Base-by-base conservation (phyloP, 2,113 vertebrate genomes). In the Neotoma lepida region DNA sequence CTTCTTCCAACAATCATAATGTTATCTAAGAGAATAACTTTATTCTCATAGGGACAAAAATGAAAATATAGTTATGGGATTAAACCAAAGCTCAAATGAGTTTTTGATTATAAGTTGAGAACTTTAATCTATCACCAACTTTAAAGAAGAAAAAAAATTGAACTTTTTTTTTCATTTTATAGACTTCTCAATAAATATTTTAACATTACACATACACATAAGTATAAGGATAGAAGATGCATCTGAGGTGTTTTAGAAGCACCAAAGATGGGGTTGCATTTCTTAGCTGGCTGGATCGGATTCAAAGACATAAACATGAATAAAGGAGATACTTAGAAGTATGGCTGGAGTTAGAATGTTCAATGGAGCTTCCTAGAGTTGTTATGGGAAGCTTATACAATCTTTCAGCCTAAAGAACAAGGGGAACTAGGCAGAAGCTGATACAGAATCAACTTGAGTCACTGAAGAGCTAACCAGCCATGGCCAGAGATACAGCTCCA, bases 11-110 rank as follows among this genome's bases (percentile, higher is more conserved):
- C 76, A 12, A 89, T 64, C 14, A 41, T 4, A n/a, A 30, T 80
- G 56, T 61, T 39, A 1, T 74, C 35, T 96, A 26, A 93, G 9
- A 93, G 58, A 91, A 90, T 64, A 35, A 24, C 24, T 89, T 94
- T 89, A 28, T 63, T 33, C 66, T 92, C 39, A 30, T 0, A n/a
- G 10, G 28, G 4, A 39, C 33, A 58, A 95, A 94, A 30, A 12
- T 78, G 46, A 33, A 89, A 63, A 91, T 20, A 39, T 22, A 89
- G 88, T 61, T 88, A 93, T 15, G 30, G 41, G 88, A 39, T 86
- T 46, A 82, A 82, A 71, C 13, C 76, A 81, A 94, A n/a, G 3
- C 9, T 73, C 22, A 66, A 22, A 93, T 33, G 18, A 86, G 63
- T 18, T 74, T 91, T 54, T 20, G 66, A 2, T 66, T 70, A 22